These are phyloP conservation scores for Phalacrocorax aristotelis DNA, from an alignment of 2,113 vertebrate species.

Conservation along the genomic window DNA sequence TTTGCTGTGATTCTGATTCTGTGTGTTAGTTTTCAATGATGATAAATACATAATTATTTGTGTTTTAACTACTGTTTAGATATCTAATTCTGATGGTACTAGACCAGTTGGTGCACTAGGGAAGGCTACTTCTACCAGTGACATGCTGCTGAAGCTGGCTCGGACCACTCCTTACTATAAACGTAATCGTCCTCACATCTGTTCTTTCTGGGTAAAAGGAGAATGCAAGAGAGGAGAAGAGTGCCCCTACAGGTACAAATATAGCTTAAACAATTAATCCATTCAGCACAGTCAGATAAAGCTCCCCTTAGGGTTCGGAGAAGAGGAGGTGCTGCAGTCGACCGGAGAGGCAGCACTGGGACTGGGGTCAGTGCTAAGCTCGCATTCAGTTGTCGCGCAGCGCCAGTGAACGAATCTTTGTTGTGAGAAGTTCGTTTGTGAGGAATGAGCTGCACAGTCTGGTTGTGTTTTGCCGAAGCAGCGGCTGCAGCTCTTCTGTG, in stretches of 20 bases:
- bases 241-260: constrained; percentile 90
- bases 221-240: constrained; percentile 98
- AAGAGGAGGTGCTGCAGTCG: neutral
- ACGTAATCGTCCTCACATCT: constrained; percentile 97
- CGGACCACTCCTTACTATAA: constrained; percentile 98
- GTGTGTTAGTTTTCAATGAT: neutral
- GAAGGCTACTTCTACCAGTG: constrained; percentile 92
- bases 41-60: neutral
- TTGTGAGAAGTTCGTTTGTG: neutral
- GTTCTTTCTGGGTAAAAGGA: constrained; percentile 99
- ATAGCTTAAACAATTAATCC: neutral
- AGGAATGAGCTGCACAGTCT: neutral
- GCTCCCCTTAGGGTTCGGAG: neutral
- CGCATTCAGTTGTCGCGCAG: rapidly evolving
- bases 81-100: constrained; percentile 92
- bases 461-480: neutral
- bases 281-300: rapidly evolving
- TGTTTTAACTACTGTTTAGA: constrained; percentile 69
- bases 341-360: rapidly evolving
- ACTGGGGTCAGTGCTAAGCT: no score
- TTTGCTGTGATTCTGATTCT: neutral
- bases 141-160: constrained; percentile 97
- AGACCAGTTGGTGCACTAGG: constrained; percentile 90
- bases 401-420: neutral
- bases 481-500: neutral